phyloP scores from a whole-genome alignment of 2,797 vertebrate species.

The Rhabdophis nuchalis region DNA sequence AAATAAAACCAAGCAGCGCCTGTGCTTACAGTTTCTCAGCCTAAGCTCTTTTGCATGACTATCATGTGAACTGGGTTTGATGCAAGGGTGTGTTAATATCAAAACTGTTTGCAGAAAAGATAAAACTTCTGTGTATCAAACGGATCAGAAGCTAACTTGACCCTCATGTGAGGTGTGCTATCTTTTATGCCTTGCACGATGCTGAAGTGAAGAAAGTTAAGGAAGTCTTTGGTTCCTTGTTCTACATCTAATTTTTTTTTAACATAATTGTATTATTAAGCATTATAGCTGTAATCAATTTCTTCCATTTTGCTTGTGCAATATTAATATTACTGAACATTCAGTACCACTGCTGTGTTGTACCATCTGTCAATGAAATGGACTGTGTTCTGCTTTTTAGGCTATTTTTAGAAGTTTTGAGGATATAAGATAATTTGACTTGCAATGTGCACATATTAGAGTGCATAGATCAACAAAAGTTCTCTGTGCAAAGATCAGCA shows the following conservation, averaged over 20 bases:
- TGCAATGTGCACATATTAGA: neutral
- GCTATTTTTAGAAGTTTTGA: neutral
- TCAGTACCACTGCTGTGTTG: neutral
- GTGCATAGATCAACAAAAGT: neutral
- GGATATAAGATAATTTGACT: neutral
- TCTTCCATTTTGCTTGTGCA: neutral
- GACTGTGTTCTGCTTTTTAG: neutral
- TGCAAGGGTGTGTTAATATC: neutral
- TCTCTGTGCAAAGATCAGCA: neutral
- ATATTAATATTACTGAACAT: neutral
- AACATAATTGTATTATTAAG: neutral
- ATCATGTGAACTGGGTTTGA: neutral
- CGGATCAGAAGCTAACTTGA: neutral
- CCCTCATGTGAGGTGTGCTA: neutral
- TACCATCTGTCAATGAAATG: neutral
- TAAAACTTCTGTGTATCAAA: neutral
- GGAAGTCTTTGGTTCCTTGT: neutral
- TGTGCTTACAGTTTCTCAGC: neutral
- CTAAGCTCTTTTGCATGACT: neutral
- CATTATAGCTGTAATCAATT: neutral
- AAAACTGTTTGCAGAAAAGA: neutral
- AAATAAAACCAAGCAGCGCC: neutral
- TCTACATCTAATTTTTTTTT: neutral
- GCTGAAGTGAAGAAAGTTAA: neutral
- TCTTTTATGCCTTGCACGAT: neutral